Percentiles rank a stretch among this genome's conserved stretches.
These are phyloP conservation scores for Doris montereyensis DNA, from an alignment of 2,888 invertebrate genomes.

Conservation along the genomic window DNA sequence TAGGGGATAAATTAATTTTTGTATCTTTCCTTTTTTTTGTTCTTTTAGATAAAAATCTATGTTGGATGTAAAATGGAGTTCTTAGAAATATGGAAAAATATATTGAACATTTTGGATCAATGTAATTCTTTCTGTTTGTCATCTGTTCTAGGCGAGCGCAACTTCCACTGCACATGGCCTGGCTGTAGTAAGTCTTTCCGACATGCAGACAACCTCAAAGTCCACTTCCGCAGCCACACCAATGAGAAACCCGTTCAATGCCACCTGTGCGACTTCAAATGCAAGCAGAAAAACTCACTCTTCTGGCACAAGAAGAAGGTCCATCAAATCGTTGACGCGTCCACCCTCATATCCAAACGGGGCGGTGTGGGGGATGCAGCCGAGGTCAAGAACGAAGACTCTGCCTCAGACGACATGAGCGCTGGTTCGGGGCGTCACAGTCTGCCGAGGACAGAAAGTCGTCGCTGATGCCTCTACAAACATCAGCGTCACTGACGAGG, in stretches of 20 bases:
- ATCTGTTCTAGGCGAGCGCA: conserved; percentile 64
- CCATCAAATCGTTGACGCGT: conserved; percentile 44
- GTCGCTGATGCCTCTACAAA: no score
- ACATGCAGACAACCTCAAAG: conserved; percentile 69
- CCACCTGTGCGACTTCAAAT: conserved; percentile 68
- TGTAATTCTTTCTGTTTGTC: neutral
- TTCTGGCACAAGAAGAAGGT: conserved; percentile 64
- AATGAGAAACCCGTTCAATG: conserved; percentile 70
- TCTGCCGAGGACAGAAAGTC: no score
- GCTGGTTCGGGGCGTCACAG: no score
- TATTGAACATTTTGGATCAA: neutral
- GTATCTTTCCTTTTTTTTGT: no score
- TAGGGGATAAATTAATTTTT: no score
- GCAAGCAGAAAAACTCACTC: conserved; percentile 69
- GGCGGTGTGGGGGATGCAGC: neutral
- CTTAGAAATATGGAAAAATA: no score
- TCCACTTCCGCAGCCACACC: conserved; percentile 69
- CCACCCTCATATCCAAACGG: neutral
- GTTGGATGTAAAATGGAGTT: no score
- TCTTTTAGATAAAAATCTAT: no score
- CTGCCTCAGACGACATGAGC: neutral
- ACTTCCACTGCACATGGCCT: conserved; percentile 66
- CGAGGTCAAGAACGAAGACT: neutral
- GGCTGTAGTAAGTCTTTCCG: conserved; percentile 70
- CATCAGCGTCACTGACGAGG: no score